These are phyloP conservation scores for Amblyopsis rosae DNA, from an alignment of 2,113 vertebrate genomes.

Conservation along the genomic window DNA sequence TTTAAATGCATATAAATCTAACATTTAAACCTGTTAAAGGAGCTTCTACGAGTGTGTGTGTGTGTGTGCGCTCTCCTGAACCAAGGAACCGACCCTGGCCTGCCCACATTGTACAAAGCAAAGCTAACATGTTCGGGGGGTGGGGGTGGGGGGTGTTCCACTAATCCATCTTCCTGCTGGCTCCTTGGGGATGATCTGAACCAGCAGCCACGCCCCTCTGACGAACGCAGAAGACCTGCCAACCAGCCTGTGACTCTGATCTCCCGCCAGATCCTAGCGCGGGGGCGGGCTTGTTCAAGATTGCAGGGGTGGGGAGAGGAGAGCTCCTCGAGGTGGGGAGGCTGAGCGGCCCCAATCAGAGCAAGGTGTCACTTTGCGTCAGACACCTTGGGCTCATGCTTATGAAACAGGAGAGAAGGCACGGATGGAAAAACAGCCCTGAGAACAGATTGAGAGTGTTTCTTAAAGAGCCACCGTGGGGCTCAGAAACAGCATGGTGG, in stretches of 20 bases:
- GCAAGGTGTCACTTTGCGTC: constrained; percentile 6
- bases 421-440: constrained; percentile 45
- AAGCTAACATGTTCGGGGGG: constrained; percentile 21
- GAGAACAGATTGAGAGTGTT: constrained; percentile 64
- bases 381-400: constrained; percentile 1
- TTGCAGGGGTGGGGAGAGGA: not conserved
- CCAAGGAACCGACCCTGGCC: constrained; percentile 47
- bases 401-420: not conserved
- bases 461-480: constrained; percentile 60
- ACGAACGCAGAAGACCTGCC: not conserved
- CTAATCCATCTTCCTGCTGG: constrained; percentile 62
- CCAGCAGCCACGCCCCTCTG: constrained; percentile 26
- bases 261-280: constrained; percentile 30
- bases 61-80: constrained; percentile 15
- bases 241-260: constrained; percentile 43
- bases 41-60: not conserved
- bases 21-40: not conserved
- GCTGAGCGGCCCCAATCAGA: not conserved
- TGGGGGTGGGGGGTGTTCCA: constrained; percentile 18
- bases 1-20: constrained; percentile 1
- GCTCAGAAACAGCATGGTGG: constrained; percentile 40
- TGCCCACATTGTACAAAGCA: constrained; percentile 16
- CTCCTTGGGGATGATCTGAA: constrained; percentile 46
- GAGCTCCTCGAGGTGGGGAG: not conserved
- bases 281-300: constrained; percentile 9